A percentile compares a stretch with the other conserved stretches of the same genome.
phyloP scores from a whole-genome alignment of 2,888 invertebrate genomes.

The Himalopsyche tibetana region DNA sequence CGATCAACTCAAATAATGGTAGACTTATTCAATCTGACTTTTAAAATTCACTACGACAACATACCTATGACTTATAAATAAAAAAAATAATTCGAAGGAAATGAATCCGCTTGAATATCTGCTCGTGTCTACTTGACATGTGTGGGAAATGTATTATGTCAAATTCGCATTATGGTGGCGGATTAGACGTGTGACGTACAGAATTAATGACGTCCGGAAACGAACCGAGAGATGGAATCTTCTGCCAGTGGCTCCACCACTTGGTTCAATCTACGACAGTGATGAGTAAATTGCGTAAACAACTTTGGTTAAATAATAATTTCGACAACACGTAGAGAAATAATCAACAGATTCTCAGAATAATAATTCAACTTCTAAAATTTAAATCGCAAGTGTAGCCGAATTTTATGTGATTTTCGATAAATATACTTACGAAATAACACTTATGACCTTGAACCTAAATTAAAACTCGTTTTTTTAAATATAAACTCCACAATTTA shows the following conservation, averaged over 20 bases:
- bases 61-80: no score
- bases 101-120: neutral
- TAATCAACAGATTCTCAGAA: neutral
- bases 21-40: no score
- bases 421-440: no score
- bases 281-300: constrained; percentile 36
- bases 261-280: constrained; percentile 39
- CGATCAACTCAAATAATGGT: no score
- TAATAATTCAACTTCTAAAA: no score
- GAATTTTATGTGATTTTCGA: no score
- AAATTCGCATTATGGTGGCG: constrained; percentile 57
- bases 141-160: constrained; percentile 50
- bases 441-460: no score
- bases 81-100: no score
- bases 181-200: constrained; percentile 58
- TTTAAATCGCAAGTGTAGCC: no score
- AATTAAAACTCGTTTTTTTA: no score
- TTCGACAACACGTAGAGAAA: neutral
- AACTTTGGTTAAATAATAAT: neutral
- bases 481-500: no score
- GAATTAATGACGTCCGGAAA: constrained; percentile 61
- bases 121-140: neutral
- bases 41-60: no score
- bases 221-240: constrained; percentile 49
- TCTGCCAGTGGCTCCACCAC: neutral